Evolutionary conservation across 2,113 vertebrate species (phyloP).

Genomic region (Oceanites oceanicus): DNA sequence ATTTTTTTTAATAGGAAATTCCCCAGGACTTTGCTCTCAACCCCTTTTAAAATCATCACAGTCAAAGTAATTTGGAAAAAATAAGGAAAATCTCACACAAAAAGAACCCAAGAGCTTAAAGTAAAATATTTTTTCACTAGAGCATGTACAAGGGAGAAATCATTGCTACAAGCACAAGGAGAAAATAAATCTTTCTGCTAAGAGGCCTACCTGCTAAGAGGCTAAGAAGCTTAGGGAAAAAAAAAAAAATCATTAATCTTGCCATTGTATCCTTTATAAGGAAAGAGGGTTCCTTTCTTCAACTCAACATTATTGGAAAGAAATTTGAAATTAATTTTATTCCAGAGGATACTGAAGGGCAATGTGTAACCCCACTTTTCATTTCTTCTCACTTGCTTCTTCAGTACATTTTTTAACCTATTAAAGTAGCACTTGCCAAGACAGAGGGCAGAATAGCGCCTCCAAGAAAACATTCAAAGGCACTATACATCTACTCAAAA

Average conservation of each 20-base stretch:
- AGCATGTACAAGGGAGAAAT: not conserved
- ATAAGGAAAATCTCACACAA: not conserved
- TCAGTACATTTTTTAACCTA: not conserved
- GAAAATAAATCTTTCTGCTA: slow-evolving; percentile 11
- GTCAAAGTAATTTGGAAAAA: not conserved
- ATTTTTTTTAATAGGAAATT: not conserved
- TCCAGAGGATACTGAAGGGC: not conserved
- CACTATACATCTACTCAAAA: not conserved
- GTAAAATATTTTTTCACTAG: not conserved
- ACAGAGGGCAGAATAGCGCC: not conserved
- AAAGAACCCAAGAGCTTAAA: not conserved
- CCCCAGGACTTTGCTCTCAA: not conserved
- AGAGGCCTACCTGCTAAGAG: not conserved
- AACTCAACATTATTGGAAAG: not conserved
- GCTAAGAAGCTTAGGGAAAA: not conserved
- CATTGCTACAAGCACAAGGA: not conserved
- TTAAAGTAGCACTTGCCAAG: not conserved
- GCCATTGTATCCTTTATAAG: not conserved
- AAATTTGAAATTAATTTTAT: not conserved
- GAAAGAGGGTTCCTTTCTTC: not conserved
- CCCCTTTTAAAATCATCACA: not conserved
- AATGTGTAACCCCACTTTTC: not conserved
- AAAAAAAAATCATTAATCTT: not conserved
- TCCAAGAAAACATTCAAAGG: not conserved
- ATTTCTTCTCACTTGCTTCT: slow-evolving; percentile 71